Percentiles rank a stretch among this genome's conserved stretches.
Evolutionary conservation across 2,888 invertebrate genomes (phyloP).

Genomic region (Galerucella nymphaeae): DNA sequence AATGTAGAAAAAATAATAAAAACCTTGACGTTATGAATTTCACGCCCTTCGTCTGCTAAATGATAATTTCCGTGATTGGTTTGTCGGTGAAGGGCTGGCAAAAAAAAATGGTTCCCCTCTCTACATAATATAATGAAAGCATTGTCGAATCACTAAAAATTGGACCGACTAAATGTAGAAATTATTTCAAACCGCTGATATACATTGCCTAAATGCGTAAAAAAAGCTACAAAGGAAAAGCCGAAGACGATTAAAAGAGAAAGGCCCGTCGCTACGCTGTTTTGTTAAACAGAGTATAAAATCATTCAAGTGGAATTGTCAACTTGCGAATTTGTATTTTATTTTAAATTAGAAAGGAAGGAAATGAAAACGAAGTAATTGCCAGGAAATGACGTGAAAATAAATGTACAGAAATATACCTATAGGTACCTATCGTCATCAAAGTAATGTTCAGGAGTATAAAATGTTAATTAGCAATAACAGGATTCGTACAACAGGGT

Average conservation of each 20-base stretch:
- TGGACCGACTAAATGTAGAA: background rate
- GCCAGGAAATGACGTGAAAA: conserved; percentile 36
- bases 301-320: conserved; percentile 36
- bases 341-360: conserved; percentile 32
- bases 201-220: conserved; percentile 1
- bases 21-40: too few relatives aligned
- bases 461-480: too few relatives aligned
- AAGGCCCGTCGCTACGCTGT: conserved; percentile 18
- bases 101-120: too few relatives aligned
- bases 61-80: too few relatives aligned
- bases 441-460: too few relatives aligned
- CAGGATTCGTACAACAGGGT: too few relatives aligned
- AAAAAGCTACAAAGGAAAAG: conserved; percentile 4
- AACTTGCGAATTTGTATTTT: conserved; percentile 38
- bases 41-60: too few relatives aligned
- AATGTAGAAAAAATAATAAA: too few relatives aligned
- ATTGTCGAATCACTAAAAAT: background rate
- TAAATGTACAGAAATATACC: conserved; percentile 7
- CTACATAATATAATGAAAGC: too few relatives aligned
- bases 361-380: conserved; percentile 39
- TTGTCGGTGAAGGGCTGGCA: too few relatives aligned
- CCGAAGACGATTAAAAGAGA: conserved; percentile 25
- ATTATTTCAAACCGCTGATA: background rate
- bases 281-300: conserved; percentile 29
- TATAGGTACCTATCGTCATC: too few relatives aligned